phyloP scores from a whole-genome alignment of 2,797 vertebrate species.

The Darevskia nairensis region DNA sequence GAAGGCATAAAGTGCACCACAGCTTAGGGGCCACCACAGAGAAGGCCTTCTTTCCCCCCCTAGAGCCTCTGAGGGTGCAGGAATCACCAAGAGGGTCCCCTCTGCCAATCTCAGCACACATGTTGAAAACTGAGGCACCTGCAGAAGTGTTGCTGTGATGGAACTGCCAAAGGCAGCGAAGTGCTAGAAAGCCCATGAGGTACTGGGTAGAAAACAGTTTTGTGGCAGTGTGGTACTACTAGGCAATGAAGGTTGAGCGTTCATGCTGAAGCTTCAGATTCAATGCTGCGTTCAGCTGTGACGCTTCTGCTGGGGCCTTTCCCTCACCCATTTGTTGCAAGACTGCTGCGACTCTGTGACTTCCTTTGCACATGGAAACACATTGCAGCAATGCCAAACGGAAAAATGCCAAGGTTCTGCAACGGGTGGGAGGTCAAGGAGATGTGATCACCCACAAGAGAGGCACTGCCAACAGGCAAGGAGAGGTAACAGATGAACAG shows the following conservation, averaged over 20 bases:
- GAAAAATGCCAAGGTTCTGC: neutral
- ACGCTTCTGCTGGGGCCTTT: no score
- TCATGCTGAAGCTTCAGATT: no score
- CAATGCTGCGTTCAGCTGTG: neutral
- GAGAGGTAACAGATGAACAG: neutral
- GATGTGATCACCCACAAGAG: neutral
- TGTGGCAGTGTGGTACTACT: neutral
- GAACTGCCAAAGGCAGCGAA: neutral
- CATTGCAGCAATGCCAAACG: neutral
- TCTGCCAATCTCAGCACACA: no score
- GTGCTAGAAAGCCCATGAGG: neutral
- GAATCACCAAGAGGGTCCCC: no score
- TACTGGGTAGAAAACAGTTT: neutral
- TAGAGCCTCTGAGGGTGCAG: no score
- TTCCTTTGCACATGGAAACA: neutral
- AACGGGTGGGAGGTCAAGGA: no score
- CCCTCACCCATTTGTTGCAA: neutral
- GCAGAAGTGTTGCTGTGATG: neutral
- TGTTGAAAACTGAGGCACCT: no score
- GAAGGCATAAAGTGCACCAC: no score
- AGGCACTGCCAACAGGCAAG: neutral
- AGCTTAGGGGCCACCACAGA: no score
- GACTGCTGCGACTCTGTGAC: no score
- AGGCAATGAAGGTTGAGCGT: neutral
- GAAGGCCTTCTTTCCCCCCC: no score